These are phyloP conservation scores for Eupithecia pulchellata DNA, from an alignment of 2,888 invertebrate species.

Conservation along the genomic window DNA sequence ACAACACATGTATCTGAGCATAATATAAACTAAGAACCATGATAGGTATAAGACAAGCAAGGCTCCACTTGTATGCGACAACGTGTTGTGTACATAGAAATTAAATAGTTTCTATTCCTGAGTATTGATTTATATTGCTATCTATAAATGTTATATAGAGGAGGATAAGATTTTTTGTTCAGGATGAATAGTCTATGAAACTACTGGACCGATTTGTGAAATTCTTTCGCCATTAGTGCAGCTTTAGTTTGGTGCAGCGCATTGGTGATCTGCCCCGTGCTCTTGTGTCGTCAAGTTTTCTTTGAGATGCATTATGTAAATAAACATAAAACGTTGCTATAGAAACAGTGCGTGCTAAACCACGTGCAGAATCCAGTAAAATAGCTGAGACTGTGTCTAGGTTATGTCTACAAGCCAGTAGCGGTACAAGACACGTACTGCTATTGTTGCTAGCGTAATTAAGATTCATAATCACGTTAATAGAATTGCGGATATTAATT, in stretches of 20 bases:
- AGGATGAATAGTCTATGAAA: no score
- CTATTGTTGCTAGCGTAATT: slow-evolving; percentile 25
- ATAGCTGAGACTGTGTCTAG: slow-evolving; percentile 22
- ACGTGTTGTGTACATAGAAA: background rate
- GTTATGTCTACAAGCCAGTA: slow-evolving; percentile 24
- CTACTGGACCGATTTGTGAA: no score
- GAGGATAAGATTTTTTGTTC: no score
- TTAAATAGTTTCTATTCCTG: background rate
- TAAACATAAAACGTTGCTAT: background rate
- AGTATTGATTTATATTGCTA: background rate
- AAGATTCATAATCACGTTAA: slow-evolving; percentile 24
- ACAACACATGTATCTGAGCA: slow-evolving; percentile 1
- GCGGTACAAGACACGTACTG: slow-evolving; percentile 23
- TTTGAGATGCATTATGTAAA: no score
- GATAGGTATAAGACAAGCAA: background rate
- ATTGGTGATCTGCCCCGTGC: no score
- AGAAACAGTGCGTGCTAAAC: background rate
- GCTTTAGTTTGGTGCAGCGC: no score
- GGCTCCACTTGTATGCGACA: no score
- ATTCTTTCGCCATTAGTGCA: no score
- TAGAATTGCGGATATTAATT: slow-evolving; percentile 24
- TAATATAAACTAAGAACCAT: background rate
- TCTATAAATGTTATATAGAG: no score
- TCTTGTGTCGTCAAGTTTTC: no score
- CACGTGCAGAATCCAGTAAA: background rate